These are phyloP conservation scores for Campodea augens DNA, from an alignment of 1,140 invertebrate species.

Conservation along the genomic window DNA sequence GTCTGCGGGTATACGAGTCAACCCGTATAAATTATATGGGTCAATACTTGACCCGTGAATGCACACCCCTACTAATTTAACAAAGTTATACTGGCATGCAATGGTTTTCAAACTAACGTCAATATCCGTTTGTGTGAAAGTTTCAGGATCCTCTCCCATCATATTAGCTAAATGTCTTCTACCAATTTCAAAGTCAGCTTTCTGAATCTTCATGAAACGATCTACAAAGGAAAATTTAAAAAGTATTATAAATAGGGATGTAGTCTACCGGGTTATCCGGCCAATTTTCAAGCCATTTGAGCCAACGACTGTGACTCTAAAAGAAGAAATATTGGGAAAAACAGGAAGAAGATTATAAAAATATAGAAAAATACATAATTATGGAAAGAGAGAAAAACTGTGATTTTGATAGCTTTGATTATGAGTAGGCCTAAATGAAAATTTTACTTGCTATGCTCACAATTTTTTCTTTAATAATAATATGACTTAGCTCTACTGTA, in stretches of 20 bases:
- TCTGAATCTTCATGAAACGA: conserved; percentile 64
- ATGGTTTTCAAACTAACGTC: too few species aligned
- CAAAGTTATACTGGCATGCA: too few species aligned
- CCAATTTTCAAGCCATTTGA: neutral
- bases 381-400: conserved; percentile 1
- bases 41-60: too few species aligned
- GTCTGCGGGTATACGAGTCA: too few species aligned
- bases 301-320: neutral
- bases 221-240: conserved; percentile 29
- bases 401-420: neutral
- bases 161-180: conserved; percentile 93
- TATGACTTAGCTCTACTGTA: too few species aligned
- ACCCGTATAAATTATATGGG: too few species aligned
- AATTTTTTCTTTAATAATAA: too few species aligned
- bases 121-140: conserved; percentile 70
- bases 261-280: neutral
- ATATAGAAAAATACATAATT: conserved; percentile 7
- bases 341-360: neutral
- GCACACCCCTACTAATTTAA: too few species aligned
- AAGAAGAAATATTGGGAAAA: conserved; percentile 2
- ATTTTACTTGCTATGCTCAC: too few species aligned
- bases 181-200: conserved; percentile 69
- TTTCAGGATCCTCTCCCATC: conserved; percentile 82
- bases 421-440: too few species aligned
- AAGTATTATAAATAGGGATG: neutral